Conservation (phyloP, 2,113 vertebrate species). For the Zosterops pallidus region DNA sequence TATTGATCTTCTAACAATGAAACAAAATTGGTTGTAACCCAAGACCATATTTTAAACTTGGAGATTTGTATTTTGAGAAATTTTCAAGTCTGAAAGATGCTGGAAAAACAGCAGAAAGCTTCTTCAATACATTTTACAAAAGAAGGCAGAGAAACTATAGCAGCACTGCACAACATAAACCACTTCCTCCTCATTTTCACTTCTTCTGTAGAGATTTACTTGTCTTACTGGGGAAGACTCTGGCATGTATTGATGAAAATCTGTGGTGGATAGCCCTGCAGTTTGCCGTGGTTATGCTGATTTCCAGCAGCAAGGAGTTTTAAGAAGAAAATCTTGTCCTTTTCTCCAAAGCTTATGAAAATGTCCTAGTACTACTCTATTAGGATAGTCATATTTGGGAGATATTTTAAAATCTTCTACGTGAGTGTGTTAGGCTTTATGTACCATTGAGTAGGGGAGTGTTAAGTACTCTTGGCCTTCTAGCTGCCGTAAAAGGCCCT, state of each 20-base stretch:
- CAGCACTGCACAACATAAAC: background rate
- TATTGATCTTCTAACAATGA: background rate
- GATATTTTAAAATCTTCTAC: background rate
- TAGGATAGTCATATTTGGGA: background rate
- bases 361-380: background rate
- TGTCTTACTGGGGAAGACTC: background rate
- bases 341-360: background rate
- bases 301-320: background rate
- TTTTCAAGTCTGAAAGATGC: background rate
- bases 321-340: background rate
- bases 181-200: background rate
- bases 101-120: background rate
- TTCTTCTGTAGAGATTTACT: background rate
- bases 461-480: background rate
- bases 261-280: background rate
- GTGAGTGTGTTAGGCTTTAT: background rate
- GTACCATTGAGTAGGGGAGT: background rate
- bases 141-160: background rate
- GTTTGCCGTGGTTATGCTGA: background rate
- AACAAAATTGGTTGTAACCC: background rate
- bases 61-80: background rate
- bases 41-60: background rate
- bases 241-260: background rate
- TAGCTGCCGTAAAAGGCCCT: background rate
- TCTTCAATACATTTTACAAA: background rate